Conservation (phyloP, 2,113 vertebrate species). For the Nesoenas mayeri region DNA sequence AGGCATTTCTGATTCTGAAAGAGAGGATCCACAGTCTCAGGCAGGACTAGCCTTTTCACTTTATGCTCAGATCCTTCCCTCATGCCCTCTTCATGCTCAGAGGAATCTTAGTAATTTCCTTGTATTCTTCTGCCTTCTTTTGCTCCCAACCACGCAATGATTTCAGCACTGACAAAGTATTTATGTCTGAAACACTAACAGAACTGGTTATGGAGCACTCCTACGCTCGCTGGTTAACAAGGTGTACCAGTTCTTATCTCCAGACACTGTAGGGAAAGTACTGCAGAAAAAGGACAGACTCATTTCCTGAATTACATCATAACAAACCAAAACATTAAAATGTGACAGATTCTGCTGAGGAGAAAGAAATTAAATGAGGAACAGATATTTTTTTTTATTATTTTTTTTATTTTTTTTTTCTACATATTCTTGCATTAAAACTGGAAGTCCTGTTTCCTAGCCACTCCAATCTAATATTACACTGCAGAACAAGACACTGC, state of each 20-base stretch:
- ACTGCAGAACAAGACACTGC: background rate
- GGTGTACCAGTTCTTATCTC: background rate
- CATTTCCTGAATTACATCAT: background rate
- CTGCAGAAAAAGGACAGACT: background rate
- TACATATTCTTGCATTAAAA: background rate
- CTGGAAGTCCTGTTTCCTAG: background rate
- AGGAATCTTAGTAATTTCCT: slow-evolving; percentile 6
- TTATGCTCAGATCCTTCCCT: background rate
- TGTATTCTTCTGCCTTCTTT: slow-evolving; percentile 1
- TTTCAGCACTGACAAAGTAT: background rate
- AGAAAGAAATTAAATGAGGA: slow-evolving; percentile 5
- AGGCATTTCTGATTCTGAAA: background rate
- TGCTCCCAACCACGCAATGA: background rate
- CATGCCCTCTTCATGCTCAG: background rate
- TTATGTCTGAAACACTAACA: background rate
- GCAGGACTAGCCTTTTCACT: background rate
- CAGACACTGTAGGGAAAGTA: background rate
- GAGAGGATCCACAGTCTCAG: background rate
- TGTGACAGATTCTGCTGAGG: background rate
- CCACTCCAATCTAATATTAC: background rate
- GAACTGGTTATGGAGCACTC: background rate
- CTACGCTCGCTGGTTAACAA: background rate
- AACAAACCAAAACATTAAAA: background rate
- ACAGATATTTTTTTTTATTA: background rate
- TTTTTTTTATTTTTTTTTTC: background rate